A percentile compares a stretch with the other conserved stretches of the same genome.
These are phyloP conservation scores for Drosophila niveifrons DNA, from an alignment of 2,888 invertebrate species.

Conservation along the genomic window DNA sequence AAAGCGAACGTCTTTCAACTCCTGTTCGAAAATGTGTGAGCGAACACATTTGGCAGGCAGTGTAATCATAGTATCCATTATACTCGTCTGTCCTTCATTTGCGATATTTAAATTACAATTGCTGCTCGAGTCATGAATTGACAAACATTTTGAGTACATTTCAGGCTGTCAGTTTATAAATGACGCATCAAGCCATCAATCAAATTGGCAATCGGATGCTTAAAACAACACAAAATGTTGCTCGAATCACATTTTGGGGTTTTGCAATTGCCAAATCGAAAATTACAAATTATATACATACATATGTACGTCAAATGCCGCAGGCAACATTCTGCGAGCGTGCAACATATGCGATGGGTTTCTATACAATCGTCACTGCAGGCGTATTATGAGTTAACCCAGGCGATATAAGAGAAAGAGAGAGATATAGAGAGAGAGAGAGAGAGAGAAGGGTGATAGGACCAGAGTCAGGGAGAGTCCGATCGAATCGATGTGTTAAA, in stretches of 20 bases:
- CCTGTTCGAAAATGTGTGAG: conserved; percentile 6
- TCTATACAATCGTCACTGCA: conserved; percentile 24
- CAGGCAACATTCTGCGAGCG: conserved; percentile 10
- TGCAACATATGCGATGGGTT: conserved; percentile 29
- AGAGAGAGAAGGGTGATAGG: neutral
- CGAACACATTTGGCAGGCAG: conserved; percentile 6
- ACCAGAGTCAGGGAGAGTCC: neutral
- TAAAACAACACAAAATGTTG: conserved; percentile 34
- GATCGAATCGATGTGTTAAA: conserved; percentile 58
- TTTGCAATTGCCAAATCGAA: conserved; percentile 36
- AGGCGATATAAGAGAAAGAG: too few relatives aligned
- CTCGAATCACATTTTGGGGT: conserved; percentile 35
- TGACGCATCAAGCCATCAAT: conserved; percentile 59
- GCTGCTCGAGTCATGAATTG: conserved; percentile 45
- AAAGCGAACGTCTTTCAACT: neutral
- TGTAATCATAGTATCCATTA: conserved; percentile 20
- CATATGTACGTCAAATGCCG: conserved; percentile 6
- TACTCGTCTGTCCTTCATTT: conserved; percentile 21
- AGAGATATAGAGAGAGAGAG: too few relatives aligned
- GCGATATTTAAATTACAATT: conserved; percentile 58
- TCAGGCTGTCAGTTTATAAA: conserved; percentile 52
- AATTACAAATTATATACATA: conserved; percentile 47
- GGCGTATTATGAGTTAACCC: conserved; percentile 7
- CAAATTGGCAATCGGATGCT: conserved; percentile 44
- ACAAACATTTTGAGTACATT: conserved; percentile 52